Conservation (phyloP, 2,888 invertebrate genomes). For the Baccha elongata region DNA sequence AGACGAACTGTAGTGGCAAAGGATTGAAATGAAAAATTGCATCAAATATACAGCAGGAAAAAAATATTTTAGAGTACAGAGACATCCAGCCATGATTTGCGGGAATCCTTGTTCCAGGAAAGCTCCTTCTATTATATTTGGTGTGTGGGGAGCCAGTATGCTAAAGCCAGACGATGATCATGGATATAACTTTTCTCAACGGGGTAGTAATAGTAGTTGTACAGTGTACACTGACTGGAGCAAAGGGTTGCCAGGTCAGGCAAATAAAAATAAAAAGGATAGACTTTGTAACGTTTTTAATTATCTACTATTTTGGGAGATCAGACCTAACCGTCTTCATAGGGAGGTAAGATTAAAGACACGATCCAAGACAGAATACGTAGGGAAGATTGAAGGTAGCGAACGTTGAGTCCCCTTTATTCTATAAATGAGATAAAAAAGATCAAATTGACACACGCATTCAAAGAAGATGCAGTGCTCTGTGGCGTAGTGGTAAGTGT, state of each 20-base stretch:
- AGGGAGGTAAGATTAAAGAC: no score
- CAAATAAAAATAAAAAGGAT: background rate
- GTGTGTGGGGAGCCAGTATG: slow-evolving; percentile 17
- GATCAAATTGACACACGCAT: no score
- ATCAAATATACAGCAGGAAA: slow-evolving; percentile 42
- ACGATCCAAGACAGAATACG: no score
- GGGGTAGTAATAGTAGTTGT: slow-evolving; percentile 24
- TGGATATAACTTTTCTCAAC: slow-evolving; percentile 20
- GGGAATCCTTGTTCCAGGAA: slow-evolving; percentile 45
- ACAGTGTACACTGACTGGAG: background rate
- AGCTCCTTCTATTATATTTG: slow-evolving; percentile 5
- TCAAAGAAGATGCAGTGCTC: no score
- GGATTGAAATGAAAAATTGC: slow-evolving; percentile 73
- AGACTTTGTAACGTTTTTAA: no score
- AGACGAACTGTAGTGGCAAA: slow-evolving; percentile 65
- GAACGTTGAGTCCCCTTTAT: no score
- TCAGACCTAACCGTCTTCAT: no score
- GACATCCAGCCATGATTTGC: slow-evolving; percentile 65
- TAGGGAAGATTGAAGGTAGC: no score
- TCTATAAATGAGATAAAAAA: no score
- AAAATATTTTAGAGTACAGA: slow-evolving; percentile 14
- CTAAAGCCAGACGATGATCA: slow-evolving; percentile 30
- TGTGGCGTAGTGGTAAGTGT: no score
- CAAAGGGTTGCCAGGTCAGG: slow-evolving; percentile 1
- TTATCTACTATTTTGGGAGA: no score